Conservation (phyloP, 2,888 invertebrate genomes). For the Tiliacea aurago region DNA sequence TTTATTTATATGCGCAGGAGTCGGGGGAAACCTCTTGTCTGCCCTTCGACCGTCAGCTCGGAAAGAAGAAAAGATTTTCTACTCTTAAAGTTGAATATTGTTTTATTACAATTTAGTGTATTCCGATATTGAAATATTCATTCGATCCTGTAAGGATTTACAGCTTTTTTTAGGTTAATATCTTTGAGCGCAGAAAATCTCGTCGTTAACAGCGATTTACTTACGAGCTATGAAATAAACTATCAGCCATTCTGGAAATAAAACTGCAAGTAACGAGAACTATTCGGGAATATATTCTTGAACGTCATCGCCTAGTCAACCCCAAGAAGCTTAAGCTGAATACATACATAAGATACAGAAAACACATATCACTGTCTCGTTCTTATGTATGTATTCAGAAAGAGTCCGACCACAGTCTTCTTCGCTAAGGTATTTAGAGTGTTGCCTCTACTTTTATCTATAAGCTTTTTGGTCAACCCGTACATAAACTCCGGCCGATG, state of each 20-base stretch:
- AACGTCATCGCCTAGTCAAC: not conserved
- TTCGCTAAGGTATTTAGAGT: too few species aligned
- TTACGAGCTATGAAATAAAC: constrained; percentile 44
- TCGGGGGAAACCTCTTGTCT: constrained; percentile 26
- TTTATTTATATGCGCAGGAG: constrained; percentile 57
- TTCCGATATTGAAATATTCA: not conserved
- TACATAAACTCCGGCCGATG: not conserved
- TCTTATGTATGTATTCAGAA: too few species aligned
- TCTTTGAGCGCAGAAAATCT: constrained; percentile 42
- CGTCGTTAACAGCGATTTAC: constrained; percentile 12
- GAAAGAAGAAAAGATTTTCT: constrained; percentile 31
- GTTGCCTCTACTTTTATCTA: too few species aligned
- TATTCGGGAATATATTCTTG: constrained; percentile 14
- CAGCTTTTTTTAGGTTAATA: not conserved
- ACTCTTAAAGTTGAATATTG: constrained; percentile 37
- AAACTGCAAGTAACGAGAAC: constrained; percentile 18
- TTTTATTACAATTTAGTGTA: constrained; percentile 24
- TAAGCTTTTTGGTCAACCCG: not conserved
- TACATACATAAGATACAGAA: too few species aligned
- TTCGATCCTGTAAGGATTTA: not conserved
- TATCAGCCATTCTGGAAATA: constrained; percentile 35
- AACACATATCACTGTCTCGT: too few species aligned
- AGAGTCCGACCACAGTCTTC: too few species aligned
- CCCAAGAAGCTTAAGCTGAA: too few species aligned
- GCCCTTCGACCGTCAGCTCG: constrained; percentile 12